Percentiles rank a stretch among this genome's conserved stretches.
phyloP scores from a whole-genome alignment of 2,888 invertebrate genomes.

The Epinotia nisella region DNA sequence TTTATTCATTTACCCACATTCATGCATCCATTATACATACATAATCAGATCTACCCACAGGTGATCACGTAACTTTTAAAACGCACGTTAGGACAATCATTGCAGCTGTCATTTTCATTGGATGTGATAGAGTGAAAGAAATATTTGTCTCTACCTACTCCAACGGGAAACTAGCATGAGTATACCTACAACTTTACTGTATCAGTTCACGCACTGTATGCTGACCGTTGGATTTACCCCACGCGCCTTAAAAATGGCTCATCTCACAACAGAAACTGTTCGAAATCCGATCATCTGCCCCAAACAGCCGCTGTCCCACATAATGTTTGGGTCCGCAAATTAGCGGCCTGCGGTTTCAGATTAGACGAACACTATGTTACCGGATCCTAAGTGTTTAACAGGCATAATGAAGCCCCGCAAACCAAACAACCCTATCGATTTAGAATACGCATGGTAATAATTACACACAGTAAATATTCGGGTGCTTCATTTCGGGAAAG shows the following conservation, averaged over 20 bases:
- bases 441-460: background rate
- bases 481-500: background rate
- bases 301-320: background rate
- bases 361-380: slow-evolving; percentile 6
- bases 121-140: too few relatives aligned
- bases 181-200: background rate
- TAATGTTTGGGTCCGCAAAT: slow-evolving; percentile 10
- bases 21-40: too few relatives aligned
- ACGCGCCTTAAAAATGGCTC: background rate
- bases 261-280: background rate
- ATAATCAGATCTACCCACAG: too few relatives aligned
- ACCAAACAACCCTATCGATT: background rate
- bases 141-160: too few relatives aligned
- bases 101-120: too few relatives aligned
- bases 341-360: slow-evolving; percentile 9
- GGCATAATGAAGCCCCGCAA: background rate
- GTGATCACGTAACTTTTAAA: too few relatives aligned
- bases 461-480: background rate
- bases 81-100: too few relatives aligned
- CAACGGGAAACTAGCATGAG: background rate
- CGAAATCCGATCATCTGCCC: background rate
- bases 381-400: slow-evolving; percentile 10
- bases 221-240: background rate
- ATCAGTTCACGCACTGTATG: background rate
- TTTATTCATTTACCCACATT: too few relatives aligned